A percentile compares a stretch with the other conserved stretches of the same genome.
Evolutionary conservation across 2,113 vertebrate genomes (phyloP).

Genomic region (Pitta sordida): DNA sequence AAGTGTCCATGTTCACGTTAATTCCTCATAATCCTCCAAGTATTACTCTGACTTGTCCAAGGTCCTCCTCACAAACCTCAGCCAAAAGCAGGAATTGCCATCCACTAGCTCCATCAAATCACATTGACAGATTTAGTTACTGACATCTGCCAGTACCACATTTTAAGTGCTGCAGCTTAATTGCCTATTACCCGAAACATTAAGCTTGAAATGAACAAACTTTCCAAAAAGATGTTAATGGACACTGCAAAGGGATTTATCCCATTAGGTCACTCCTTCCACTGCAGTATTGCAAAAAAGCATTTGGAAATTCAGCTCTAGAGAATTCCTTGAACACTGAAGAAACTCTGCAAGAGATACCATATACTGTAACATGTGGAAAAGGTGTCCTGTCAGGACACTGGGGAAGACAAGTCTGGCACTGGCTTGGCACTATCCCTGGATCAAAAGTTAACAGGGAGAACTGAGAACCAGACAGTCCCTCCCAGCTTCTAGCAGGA

Average conservation of each 20-base stretch:
- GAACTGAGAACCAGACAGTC: background rate
- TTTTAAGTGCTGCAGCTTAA: background rate
- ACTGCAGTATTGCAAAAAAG: background rate
- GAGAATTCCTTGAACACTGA: background rate
- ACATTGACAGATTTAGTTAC: rapidly evolving
- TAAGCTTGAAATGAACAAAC: background rate
- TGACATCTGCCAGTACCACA: background rate
- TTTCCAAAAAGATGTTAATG: background rate
- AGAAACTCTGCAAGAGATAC: background rate
- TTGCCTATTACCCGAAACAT: background rate
- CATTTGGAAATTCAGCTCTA: background rate
- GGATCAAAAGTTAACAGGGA: background rate
- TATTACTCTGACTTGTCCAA: background rate
- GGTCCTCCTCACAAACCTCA: background rate
- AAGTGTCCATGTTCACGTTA: background rate
- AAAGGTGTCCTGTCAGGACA: background rate
- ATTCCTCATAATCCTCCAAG: background rate
- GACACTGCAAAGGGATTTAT: background rate
- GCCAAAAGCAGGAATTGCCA: background rate
- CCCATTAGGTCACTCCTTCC: background rate
- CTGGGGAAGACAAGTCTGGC: background rate
- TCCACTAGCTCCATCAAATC: background rate
- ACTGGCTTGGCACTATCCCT: background rate
- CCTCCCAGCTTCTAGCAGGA: background rate
- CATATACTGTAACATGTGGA: rapidly evolving